Base-by-base conservation (phyloP, 2,888 invertebrate species). In the Candidula unifasciata region DNA sequence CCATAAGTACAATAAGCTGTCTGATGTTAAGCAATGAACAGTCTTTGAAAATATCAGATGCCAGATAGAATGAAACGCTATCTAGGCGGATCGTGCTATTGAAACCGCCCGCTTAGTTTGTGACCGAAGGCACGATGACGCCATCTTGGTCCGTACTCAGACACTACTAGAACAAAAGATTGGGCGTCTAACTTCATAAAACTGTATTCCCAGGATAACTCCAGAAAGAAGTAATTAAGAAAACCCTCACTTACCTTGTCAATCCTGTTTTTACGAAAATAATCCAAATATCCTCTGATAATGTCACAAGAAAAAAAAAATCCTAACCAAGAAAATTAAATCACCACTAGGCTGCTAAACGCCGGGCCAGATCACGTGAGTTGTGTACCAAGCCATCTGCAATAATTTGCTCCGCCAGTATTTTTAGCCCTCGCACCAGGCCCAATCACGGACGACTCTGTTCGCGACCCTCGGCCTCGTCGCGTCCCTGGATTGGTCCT, bases 101-200 rank as follows among this genome's bases (percentile, higher is more conserved):
- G 60, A 78, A 78, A 60, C 77, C 76, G 57, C 60, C 77, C 57
- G 77, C 60, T 24, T 60, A 13, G 33, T 21, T 77, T 37, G 44
- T 64, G 35, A 54, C 54, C 74, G 54, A 54, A 30, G 82, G 76
- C 52, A 60, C 64, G 73, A 84, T 84, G 83, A 84, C 83, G 83
- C 83, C 83, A 84, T 84, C 83, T 84, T 84, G 83, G 83, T 73
- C 83, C 60, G 71, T 69, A 78, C 68, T 83, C 77, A 54, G 66
- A 71, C 52, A 69, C 83, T 44, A 37, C 44, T n/a, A 57, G 69
- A 37, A 57, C 8, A 80, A 79, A 80, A 71, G 57, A 68, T 71
- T 71, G 24, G 2, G 18, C 35, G 16, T 74, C 44, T 13, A 73
- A 57, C 21, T 33, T 13, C 52, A 16, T 33, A 0, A 52, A 24